Evolutionary conservation across 2,113 vertebrate species (phyloP), one percentile per base, ranked within the genome.

Genomic region (Boleophthalmus pectinirostris): DNA sequence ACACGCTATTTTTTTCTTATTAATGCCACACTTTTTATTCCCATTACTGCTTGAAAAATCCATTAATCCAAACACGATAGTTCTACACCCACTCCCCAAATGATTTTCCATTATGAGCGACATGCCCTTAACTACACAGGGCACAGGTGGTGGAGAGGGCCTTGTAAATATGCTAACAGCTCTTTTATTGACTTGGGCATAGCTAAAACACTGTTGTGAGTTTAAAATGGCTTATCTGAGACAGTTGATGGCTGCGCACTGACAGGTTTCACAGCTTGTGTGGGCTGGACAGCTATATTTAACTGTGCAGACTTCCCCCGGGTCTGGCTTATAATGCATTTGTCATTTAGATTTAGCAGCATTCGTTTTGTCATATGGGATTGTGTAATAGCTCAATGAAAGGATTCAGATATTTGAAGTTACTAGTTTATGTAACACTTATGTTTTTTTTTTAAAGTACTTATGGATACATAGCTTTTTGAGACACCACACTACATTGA

Each of bases 141-240:
- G 80, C 77, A 73, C 72, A 80, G 82, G 72, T 83, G 81, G 68
- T 68, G 38, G 23, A 56, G 51, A 67, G 2, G 18, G 69, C 64
- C 58, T 60, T 69, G 54, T 69, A 70, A 80, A 68, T 54, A 69
- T 56, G 47, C 57, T 45, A 63, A 63, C 16, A 33, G 25, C 29
- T 2, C 29, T 9, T 20, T 20, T 38, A 43, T 38, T 38, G 61
- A 64, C 61, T 64, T 43, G 33, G 29, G 61, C 35, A 64, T 64
- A n/a, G 61, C n/a, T 20, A 38, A 35, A 38, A 35, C 61, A 64
- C 61, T 64, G 12, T n/a, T 64, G 15, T 38, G 29, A 13, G 33
- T 24, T n/a, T 64, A 35, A 64, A n/a, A 64, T 9, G 61, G 29
- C 29, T 33, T 38, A 20, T 35, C 33, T n/a, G 18, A 18, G 61